phyloP scores from a whole-genome alignment of 2,888 invertebrate genomes.

The Pseudolycoriella hygida region DNA sequence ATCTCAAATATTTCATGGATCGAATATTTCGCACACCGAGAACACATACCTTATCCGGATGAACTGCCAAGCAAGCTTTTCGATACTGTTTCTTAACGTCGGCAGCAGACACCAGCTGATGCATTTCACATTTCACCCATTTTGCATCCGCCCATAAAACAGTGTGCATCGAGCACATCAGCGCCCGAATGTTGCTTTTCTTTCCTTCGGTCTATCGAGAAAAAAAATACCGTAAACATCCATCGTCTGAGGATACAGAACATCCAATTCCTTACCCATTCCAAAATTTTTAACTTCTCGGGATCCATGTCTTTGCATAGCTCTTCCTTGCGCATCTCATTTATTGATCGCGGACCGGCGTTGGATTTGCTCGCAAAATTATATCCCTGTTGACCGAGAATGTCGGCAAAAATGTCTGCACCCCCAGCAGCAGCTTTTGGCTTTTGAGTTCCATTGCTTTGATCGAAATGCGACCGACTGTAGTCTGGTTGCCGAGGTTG shows the following conservation, averaged over 20 bases:
- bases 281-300: conserved; percentile 63
- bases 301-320: conserved; percentile 80
- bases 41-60: conserved; percentile 93
- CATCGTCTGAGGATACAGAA: too few relatives aligned
- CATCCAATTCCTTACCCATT: too few relatives aligned
- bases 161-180: conserved; percentile 84
- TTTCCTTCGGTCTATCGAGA: conserved; percentile 75
- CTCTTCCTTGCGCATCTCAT: conserved; percentile 81
- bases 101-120: conserved; percentile 73
- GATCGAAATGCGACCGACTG: conserved; percentile 55
- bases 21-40: too few relatives aligned
- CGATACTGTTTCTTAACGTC: conserved; percentile 95
- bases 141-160: conserved; percentile 86
- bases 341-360: conserved; percentile 70
- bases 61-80: conserved; percentile 89
- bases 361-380: conserved; percentile 58
- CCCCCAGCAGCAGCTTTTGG: conserved; percentile 10
- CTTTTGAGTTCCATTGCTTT: neutral
- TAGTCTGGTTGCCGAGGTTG: conserved; percentile 29
- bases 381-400: conserved; percentile 80
- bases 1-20: too few relatives aligned
- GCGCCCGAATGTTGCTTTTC: conserved; percentile 86
- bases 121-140: conserved; percentile 90
- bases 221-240: too few relatives aligned
- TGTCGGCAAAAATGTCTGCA: conserved; percentile 71